phyloP scores from a whole-genome alignment of 2,888 invertebrate genomes.

The Andricus quercusramuli region DNA sequence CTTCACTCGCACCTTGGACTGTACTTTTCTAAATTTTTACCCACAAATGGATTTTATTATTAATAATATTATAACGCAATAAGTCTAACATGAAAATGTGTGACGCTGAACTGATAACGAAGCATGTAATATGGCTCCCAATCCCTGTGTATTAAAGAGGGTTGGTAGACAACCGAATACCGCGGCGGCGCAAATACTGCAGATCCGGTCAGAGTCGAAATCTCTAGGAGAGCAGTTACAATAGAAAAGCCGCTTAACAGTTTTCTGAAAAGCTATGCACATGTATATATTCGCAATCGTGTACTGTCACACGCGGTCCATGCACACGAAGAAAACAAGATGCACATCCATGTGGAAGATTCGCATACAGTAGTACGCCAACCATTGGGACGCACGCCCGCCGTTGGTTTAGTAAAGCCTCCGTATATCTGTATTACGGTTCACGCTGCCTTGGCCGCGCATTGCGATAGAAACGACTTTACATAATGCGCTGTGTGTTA shows the following conservation, averaged over 20 bases:
- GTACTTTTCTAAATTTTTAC: too few species aligned
- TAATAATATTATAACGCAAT: too few species aligned
- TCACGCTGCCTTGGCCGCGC: conserved; percentile 42
- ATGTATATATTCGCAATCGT: not conserved
- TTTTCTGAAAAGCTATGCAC: conserved; percentile 29
- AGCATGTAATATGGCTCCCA: too few species aligned
- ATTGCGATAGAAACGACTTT: conserved; percentile 54
- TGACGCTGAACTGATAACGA: too few species aligned
- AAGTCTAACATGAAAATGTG: too few species aligned
- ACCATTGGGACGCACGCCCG: not conserved
- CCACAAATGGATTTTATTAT: too few species aligned
- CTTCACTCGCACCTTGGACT: too few species aligned
- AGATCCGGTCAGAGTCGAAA: conserved; percentile 19
- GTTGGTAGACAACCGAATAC: too few species aligned
- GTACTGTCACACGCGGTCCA: conserved; percentile 1
- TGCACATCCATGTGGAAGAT: conserved; percentile 18
- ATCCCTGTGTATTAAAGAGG: too few species aligned
- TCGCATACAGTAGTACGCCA: not conserved
- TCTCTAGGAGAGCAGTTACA: conserved; percentile 11
- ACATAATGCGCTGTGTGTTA: conserved; percentile 55
- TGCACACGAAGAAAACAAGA: conserved; percentile 28
- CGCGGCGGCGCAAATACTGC: not conserved
- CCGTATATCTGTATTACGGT: conserved; percentile 37
- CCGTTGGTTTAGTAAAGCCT: conserved; percentile 29
- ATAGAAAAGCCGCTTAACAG: conserved; percentile 37